Evolutionary conservation across 2,888 invertebrate species (phyloP).

Genomic region (Hybos culiciformis): DNA sequence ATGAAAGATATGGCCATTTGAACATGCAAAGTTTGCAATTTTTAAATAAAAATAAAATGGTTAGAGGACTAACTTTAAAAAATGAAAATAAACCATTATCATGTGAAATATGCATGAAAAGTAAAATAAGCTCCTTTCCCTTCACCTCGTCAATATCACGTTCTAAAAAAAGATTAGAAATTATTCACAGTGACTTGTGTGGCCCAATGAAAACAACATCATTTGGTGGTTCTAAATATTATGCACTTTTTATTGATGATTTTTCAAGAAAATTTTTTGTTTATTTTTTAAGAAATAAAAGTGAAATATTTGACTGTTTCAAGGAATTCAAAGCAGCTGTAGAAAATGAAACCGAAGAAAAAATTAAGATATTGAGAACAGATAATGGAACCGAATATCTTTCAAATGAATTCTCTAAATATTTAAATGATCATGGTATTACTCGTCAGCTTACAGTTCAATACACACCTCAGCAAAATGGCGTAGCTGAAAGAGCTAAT

Average conservation of each 20-base stretch:
- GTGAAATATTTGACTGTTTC: conserved; percentile 10
- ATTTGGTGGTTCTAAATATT: conserved; percentile 10
- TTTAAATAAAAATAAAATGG: not conserved
- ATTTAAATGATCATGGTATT: not conserved
- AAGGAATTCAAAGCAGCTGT: conserved; percentile 8
- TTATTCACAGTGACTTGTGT: conserved; percentile 13
- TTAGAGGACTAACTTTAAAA: not conserved
- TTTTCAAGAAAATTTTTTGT: conserved; percentile 9
- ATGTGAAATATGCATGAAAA: not conserved
- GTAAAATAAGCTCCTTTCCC: not conserved
- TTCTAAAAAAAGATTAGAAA: conserved; percentile 1
- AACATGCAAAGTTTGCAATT: not conserved
- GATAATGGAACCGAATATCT: conserved; percentile 9
- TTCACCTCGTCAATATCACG: not conserved
- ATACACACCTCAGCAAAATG: conserved; percentile 14
- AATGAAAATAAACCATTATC: not conserved
- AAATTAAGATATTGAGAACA: conserved; percentile 7
- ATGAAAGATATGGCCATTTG: not conserved
- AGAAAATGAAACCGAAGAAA: conserved; percentile 9
- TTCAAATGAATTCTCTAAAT: not conserved
- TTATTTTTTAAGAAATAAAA: conserved; percentile 12
- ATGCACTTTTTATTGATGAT: conserved; percentile 15
- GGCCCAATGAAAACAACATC: conserved; percentile 13
- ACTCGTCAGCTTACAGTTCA: not conserved
- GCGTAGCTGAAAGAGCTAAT: conserved; percentile 13